Percentiles rank a stretch among this genome's conserved stretches.
phyloP scores from a whole-genome alignment of 2,797 vertebrate species.

The Enteromius radiatus region DNA sequence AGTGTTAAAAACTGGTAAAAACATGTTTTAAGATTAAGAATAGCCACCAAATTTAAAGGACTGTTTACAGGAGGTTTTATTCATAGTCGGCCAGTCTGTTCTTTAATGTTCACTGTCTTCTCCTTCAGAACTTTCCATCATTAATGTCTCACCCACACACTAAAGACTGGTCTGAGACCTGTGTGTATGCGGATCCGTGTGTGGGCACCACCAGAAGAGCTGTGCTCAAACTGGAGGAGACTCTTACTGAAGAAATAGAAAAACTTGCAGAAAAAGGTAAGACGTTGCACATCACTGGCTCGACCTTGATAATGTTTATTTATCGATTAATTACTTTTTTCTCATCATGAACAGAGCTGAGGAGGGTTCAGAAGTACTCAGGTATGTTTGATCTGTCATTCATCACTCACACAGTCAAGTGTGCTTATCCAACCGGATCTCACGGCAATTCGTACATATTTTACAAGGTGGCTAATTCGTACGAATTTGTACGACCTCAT shows the following conservation, averaged over 20 bases:
- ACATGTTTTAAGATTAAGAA: neutral
- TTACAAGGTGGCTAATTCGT: too few species aligned
- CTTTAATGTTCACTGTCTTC: constrained; percentile 19
- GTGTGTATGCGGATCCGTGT: constrained; percentile 73
- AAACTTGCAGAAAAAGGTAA: constrained; percentile 75
- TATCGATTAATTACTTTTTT: neutral
- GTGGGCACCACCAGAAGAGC: constrained; percentile 77
- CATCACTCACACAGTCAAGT: neutral
- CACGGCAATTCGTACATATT: too few species aligned
- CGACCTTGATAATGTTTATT: neutral
- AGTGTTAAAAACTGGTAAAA: neutral
- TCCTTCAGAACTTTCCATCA: constrained; percentile 74
- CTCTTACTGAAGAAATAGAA: constrained; percentile 67
- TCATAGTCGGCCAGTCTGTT: neutral
- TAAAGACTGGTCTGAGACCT: constrained; percentile 78
- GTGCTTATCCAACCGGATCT: too few species aligned
- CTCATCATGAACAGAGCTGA: constrained; percentile 71
- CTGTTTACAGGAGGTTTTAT: neutral
- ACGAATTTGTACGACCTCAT: too few species aligned
- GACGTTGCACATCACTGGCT: neutral
- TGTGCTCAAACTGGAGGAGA: constrained; percentile 71
- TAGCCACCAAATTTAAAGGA: neutral
- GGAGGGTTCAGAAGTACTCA: constrained; percentile 75
- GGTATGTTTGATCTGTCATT: constrained; percentile 60
- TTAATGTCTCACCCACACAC: constrained; percentile 71